Base-by-base conservation (phyloP, 2,888 invertebrate species). In the Idaea straminata region DNA sequence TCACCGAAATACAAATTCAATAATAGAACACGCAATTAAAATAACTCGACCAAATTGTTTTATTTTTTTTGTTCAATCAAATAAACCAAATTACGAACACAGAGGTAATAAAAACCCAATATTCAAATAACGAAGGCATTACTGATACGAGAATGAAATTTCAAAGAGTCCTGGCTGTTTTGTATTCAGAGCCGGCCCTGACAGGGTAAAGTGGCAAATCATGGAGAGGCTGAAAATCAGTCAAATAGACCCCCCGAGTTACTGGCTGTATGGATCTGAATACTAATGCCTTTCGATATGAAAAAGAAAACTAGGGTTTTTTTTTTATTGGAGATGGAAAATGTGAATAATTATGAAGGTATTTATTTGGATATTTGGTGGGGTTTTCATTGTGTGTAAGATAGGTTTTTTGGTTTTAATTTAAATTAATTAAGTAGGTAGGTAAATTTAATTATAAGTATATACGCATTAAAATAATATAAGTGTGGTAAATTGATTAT, bases 191-290 rank as follows among this genome's bases (percentile, higher is more conserved):
- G 73, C 85, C 75, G 82, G 82, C 71, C 69, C 85, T 91, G 91
- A 90, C 92, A 89, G 92, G 90, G 91, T 86, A 88, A 92, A 92
- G 92, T 92, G 91, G 89, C 90, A 90, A 92, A 92, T 92, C 92
- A 92, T 91, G 88, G 89, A 91, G 88, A 83, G 86, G 86, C 90
- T 90, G 92, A 91, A 89, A 92, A 92, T 92, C 92, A 92, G 92
- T 91, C 92, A 91, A 91, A 92, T 90, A 91, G 90, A 91, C 88
- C 87, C 82, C 64, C 85, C 82, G 89, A 87, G 91, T 87, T 88
- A 86, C 86, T 84, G 83, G 83, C 79, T 72, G 73, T 60, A 83
- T 84, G 73, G 80, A 66, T 68, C 74, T 80, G 91, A 87, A 91
- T 92, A 86, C 82, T 83, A 84, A 80, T 78, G 77, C 47, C 74